phyloP scores from a whole-genome alignment of 2,888 invertebrate species.

The Notodromas monacha region DNA sequence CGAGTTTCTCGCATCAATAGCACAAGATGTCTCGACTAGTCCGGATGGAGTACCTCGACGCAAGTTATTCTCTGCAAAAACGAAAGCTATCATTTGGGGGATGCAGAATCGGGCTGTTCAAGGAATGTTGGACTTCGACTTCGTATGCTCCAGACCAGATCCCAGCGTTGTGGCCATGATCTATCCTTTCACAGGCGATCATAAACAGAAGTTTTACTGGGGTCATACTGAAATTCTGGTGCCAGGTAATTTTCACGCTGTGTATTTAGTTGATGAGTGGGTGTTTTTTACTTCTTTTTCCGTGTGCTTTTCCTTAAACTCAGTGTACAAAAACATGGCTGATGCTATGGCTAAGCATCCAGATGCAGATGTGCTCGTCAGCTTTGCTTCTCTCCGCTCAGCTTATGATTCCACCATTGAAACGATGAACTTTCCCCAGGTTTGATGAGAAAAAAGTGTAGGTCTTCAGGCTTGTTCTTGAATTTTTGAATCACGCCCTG shows the following conservation, averaged over 20 bases:
- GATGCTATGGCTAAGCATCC: constrained; percentile 82
- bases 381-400: constrained; percentile 84
- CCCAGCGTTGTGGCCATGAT: constrained; percentile 74
- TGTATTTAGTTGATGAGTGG: background rate
- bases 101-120: constrained; percentile 93
- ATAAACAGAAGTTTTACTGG: constrained; percentile 98
- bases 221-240: constrained; percentile 88
- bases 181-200: constrained; percentile 80
- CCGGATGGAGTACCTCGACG: background rate
- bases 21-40: background rate
- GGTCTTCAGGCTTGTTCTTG: background rate
- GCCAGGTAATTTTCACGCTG: constrained; percentile 24
- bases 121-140: constrained; percentile 48
- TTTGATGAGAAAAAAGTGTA: too few relatives aligned
- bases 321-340: constrained; percentile 80
- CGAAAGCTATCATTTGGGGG: constrained; percentile 89
- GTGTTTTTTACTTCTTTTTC: background rate
- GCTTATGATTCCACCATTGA: constrained; percentile 88
- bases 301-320: constrained; percentile 9
- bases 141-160: constrained; percentile 52
- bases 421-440: constrained; percentile 58
- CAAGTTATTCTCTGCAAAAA: constrained; percentile 32
- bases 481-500: background rate
- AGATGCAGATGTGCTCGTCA: constrained; percentile 70
- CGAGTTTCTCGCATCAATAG: background rate